Evolutionary conservation across 2,888 invertebrate species (phyloP), one percentile per base, ranked within the genome.

Genomic region (Hydrotaea diabolus): DNA sequence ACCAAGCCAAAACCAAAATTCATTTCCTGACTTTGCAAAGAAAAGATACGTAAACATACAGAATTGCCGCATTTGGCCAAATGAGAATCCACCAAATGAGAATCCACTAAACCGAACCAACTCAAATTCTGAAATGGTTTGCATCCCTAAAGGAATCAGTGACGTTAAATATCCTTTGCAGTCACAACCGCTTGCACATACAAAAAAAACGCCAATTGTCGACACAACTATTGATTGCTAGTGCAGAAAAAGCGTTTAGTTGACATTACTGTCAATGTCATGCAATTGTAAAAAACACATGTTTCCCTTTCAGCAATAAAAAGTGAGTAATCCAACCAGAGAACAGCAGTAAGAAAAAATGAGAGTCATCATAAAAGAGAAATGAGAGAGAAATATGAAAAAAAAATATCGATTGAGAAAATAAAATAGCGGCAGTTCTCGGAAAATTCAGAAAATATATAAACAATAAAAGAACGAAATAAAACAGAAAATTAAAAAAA

Each of bases 221-320:
- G n/a, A 11, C 43, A 13, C 15, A 43, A 43, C 49, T 2, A 8
- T 1, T 7, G 49, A 31, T 2, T 49, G n/a, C 15, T 49, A 49
- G n/a, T 2, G n/a, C 8, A n/a, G 13, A 49, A 69, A 77, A 82
- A 77, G 53, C 59, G 82, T 57, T 78, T 66, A 72, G 53, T 82
- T 78, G 49, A 46, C 82, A 76, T 75, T 59, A 78, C 53, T 66
- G 75, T 53, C 75, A 72, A 72, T 76, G 71, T 71, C 69, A 83
- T 55, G 46, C 75, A 75, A 72, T 53, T 75, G 19, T 75, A 64
- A 26, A 46, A 78, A 64, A 72, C 83, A 83, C 76, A 80, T 80
- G 76, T 79, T 64, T 15, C 15, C 15, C 66, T 64, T 75, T 80
- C 74, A 62, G 77, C 53, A 77, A 5, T 55, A 76, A 49, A 23